A percentile compares a stretch with the other conserved stretches of the same genome.
These are phyloP conservation scores for Prunella strophiata DNA, from an alignment of 2,797 vertebrate species.

Conservation along the genomic window DNA sequence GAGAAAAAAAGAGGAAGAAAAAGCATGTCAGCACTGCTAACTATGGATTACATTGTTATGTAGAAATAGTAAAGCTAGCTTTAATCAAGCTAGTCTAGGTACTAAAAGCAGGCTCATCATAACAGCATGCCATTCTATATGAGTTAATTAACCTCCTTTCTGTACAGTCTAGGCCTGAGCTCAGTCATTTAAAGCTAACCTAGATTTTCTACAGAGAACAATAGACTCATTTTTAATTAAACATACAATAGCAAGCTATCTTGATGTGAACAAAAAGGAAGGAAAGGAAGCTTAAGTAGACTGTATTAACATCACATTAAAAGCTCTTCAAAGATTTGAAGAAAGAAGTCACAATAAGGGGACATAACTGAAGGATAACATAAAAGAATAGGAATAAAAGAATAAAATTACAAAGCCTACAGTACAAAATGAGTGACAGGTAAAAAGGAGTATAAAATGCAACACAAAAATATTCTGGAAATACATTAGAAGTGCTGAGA, in stretches of 20 bases:
- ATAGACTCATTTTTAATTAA: constrained; percentile 61
- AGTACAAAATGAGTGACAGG: constrained; percentile 18
- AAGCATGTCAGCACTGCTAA: background rate
- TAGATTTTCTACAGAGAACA: constrained; percentile 56
- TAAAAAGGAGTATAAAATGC: background rate
- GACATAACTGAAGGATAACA: constrained; percentile 2
- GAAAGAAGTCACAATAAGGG: background rate
- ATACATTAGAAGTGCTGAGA: background rate
- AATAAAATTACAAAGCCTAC: constrained; percentile 20
- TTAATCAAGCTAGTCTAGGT: constrained; percentile 24
- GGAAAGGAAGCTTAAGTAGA: constrained; percentile 16
- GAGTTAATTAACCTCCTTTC: constrained; percentile 55
- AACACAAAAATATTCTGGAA: constrained; percentile 24
- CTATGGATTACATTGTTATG: background rate
- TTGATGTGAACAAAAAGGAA: constrained; percentile 39
- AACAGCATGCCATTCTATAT: constrained; percentile 9
- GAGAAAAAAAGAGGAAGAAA: background rate
- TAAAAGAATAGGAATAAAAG: constrained; percentile 40
- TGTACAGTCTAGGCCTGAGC: constrained; percentile 3
- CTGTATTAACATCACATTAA: constrained; percentile 21
- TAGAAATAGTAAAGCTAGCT: constrained; percentile 6
- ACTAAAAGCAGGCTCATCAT: constrained; percentile 39
- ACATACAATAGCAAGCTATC: constrained; percentile 44
- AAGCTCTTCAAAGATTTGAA: constrained; percentile 29
- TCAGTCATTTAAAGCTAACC: constrained; percentile 54